Percentiles rank a stretch among this genome's conserved stretches.
These are phyloP conservation scores for Formica selysi DNA, from an alignment of 1,140 invertebrate species.

Conservation along the genomic window DNA sequence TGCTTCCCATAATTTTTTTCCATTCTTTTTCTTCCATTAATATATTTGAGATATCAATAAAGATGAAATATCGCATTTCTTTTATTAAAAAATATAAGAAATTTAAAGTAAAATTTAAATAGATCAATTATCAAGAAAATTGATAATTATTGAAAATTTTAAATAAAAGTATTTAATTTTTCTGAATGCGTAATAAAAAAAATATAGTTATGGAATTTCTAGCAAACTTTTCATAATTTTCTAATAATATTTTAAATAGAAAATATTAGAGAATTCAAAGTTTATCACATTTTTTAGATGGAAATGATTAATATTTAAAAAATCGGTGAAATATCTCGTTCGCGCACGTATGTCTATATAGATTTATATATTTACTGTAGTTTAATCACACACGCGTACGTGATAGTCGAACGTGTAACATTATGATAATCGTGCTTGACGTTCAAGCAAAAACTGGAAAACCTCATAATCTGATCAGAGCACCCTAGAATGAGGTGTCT, in stretches of 20 bases:
- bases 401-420: constrained; percentile 38
- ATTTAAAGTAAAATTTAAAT: background rate
- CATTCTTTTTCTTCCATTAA: background rate
- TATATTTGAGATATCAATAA: background rate
- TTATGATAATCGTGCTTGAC: constrained; percentile 58
- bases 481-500: constrained; percentile 23
- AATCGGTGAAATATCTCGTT: constrained; percentile 10
- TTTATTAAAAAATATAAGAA: constrained; percentile 13
- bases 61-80: background rate
- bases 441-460: constrained; percentile 30
- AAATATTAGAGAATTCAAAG: background rate
- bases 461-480: constrained; percentile 53
- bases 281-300: background rate
- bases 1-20: constrained; percentile 29
- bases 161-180: background rate
- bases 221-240: background rate
- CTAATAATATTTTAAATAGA: background rate
- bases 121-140: background rate
- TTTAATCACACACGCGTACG: background rate
- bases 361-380: constrained; percentile 34
- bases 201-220: background rate
- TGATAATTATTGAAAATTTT: background rate
- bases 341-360: constrained; percentile 9
- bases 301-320: background rate
- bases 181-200: background rate